Base-by-base conservation (phyloP, 1,140 invertebrate genomes). In the Drosophila lini region DNA sequence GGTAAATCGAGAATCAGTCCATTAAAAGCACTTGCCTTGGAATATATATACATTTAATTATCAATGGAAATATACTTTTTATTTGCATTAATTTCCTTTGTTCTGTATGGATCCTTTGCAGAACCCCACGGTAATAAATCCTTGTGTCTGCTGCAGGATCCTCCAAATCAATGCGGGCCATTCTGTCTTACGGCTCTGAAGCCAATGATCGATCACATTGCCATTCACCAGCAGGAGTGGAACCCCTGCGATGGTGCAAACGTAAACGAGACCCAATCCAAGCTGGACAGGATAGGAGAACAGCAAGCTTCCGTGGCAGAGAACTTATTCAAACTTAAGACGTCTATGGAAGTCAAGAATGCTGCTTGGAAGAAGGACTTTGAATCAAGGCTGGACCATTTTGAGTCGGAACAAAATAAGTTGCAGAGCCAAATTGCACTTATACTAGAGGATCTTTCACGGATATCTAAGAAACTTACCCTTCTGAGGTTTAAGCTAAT, bases 181-280 rank as follows among this genome's bases (percentile, higher is more conserved):
- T 19, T 57, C 7, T 31, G 55, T 25, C 55, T 42, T 7, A 9
- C n/a, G 3, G 38, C 55, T 0, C 25, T 57, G 7, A 57, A 31
- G 55, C 55, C 55, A 13, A 7, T 57, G 7, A 4, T 57, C 6
- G 38, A 41, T 28, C 55, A 58, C 22, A 58, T 44, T n/a, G 16
- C 40, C 16, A 6, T 19, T 19, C 40, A 44, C 11, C 38, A 44
- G 25, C n/a, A 58, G 3, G n/a, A 57, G 38, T 57, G 38, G 55
- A 41, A 4, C 10, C 16, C 4, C 4, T 13, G 55, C 10, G 10
- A 8, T 52, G 36, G 15, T 38, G 15, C n/a, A 2, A 41, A 57
- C 2, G 5, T 28, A 16, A 31, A 28, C 11, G n/a, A 41, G 9
- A 44, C 40, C 11, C 22, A 57, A 25, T 25, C 55, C 2, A 57